Conservation (phyloP, 2,797 vertebrate genomes). For the Hemitrygon akajei region DNA sequence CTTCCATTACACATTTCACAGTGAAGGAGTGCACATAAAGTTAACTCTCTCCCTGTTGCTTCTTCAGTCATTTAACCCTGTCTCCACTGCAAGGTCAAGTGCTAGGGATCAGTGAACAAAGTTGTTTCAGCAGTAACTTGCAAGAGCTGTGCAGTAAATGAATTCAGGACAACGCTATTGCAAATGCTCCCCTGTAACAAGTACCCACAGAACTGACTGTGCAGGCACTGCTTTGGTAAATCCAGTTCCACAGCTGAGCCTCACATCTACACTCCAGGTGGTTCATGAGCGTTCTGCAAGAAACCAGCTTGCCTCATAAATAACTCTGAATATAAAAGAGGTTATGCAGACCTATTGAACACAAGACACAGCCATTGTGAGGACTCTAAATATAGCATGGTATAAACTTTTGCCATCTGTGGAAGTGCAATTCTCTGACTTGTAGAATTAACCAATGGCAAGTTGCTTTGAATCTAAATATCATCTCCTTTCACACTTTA, state of each 20-base stretch:
- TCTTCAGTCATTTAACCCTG: not conserved
- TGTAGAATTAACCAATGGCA: not conserved
- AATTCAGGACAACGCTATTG: not conserved
- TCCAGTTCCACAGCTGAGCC: not conserved
- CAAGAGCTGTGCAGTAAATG: not conserved
- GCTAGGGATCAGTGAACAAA: not conserved
- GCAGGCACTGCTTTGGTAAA: not conserved
- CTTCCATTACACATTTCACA: not conserved
- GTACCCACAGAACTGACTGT: not conserved
- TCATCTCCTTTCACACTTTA: not conserved
- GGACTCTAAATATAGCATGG: not conserved
- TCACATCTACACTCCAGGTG: not conserved
- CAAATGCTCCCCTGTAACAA: not conserved
- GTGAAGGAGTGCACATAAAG: not conserved
- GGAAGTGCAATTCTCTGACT: not conserved
- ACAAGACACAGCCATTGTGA: not conserved
- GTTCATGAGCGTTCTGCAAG: not conserved
- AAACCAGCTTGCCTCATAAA: not conserved
- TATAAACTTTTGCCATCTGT: not conserved
- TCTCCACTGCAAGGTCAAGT: not conserved
- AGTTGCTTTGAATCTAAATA: not conserved
- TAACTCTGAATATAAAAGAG: not conserved
- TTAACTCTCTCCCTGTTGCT: not conserved
- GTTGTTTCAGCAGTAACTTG: not conserved
- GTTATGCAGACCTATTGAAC: not conserved